phyloP scores from a whole-genome alignment of 2,888 invertebrate genomes.

The Sarcophaga variegata region DNA sequence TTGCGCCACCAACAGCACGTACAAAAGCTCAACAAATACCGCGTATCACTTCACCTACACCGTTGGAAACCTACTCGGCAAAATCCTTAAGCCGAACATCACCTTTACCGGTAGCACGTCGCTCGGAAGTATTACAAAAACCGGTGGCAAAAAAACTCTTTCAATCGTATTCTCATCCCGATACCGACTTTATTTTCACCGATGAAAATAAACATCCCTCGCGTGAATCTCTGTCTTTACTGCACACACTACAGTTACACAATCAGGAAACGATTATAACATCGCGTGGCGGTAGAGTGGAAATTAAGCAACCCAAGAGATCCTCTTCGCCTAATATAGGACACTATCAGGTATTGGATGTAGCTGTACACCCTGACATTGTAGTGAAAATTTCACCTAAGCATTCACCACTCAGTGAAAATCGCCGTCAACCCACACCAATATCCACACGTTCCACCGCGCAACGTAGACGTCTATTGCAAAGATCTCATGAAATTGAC shows the following conservation, averaged over 20 bases:
- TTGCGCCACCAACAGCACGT: slow-evolving; percentile 56
- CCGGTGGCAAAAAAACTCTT: slow-evolving; percentile 71
- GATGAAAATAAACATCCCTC: slow-evolving; percentile 77
- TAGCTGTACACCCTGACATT: slow-evolving; percentile 78
- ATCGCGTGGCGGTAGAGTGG: slow-evolving; percentile 74
- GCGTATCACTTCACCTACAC: slow-evolving; percentile 57
- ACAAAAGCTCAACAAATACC: slow-evolving; percentile 57
- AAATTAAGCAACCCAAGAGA: slow-evolving; percentile 75
- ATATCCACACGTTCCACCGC: slow-evolving; percentile 69
- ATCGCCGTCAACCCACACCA: slow-evolving; percentile 43
- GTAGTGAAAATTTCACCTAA: slow-evolving; percentile 75
- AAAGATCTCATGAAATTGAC: slow-evolving; percentile 74
- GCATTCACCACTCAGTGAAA: slow-evolving; percentile 71
- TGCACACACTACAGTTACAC: slow-evolving; percentile 54
- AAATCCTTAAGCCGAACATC: slow-evolving; percentile 29
- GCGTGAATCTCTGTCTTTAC: slow-evolving; percentile 65
- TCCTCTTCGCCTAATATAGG: slow-evolving; percentile 77
- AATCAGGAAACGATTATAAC: slow-evolving; percentile 71
- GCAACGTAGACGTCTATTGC: slow-evolving; percentile 72
- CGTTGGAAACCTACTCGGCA: not conserved
- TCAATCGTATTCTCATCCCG: slow-evolving; percentile 77
- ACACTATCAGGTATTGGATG: slow-evolving; percentile 74
- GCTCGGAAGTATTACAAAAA: slow-evolving; percentile 68
- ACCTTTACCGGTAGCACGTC: slow-evolving; percentile 34
- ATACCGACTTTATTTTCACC: slow-evolving; percentile 77